Base-by-base conservation (phyloP, 2,113 vertebrate species). In the Lepus americanus region DNA sequence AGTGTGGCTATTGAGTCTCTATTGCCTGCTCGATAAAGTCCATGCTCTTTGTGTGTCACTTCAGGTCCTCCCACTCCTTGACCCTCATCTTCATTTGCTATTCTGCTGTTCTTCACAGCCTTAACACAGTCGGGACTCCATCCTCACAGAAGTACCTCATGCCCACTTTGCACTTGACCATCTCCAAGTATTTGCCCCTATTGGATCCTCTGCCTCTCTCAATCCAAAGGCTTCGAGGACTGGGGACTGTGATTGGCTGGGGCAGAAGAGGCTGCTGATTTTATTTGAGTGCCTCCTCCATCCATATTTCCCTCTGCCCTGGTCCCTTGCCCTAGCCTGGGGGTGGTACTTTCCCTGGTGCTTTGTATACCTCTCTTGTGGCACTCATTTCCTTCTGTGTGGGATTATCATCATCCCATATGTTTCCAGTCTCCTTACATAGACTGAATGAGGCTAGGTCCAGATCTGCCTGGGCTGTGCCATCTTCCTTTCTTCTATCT, bases 291-390 rank as follows among this genome's bases (percentile, higher is more conserved):
- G 31, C 22, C 31, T 25, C 9, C 59, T 29, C 13, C 29, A 2
- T 64, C 31, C 22, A 0, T 33, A 20, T 61, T 76, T 90, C 51
- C 16, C 33, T 64, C 22, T 59, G 33, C 25, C 11, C 29, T 25
- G 36, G 5, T 67, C 25, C 22, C 7, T 55, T 64, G 31, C 51
- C 29, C 39, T 29, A 27, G 1, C 14, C 81, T 33, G 9, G 39
- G 51, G 22, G 9, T 49, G 25, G 83, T 44, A 44, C 7, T 11
- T 25, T 80, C 39, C n/a, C 14, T 29, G 9, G 55, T 36, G 8
- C 36, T 51, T 8, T 49, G 8, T 49, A 31, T 9, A 1, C 36
- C 1, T 55, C 53, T 12, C 19, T 11, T n/a, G 20, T 1, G 2
- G 13, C 20, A 1, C 27, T 27, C 13, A 1, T 33, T 53, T 7